Conservation (phyloP, 2,797 vertebrate species). For the Tachyglossus aculeatus region DNA sequence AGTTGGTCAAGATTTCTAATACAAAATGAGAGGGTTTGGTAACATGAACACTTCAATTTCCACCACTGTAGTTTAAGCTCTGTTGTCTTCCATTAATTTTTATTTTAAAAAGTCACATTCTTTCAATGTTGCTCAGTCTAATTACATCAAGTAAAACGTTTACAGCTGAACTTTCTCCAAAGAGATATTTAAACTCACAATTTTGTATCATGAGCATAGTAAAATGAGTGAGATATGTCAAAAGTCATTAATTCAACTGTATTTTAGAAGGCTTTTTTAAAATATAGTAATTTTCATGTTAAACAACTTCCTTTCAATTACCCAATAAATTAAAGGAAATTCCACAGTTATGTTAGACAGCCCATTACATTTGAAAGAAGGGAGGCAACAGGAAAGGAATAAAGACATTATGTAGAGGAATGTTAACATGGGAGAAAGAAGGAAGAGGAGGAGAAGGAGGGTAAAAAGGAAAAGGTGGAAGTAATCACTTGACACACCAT, state of each 20-base stretch:
- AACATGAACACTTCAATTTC: background rate
- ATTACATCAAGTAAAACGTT: constrained; percentile 8
- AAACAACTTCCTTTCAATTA: constrained; percentile 49
- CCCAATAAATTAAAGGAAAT: constrained; percentile 60
- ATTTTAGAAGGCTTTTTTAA: constrained; percentile 51
- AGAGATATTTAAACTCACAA: background rate
- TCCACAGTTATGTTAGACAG: constrained; percentile 26
- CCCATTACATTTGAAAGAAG: constrained; percentile 33
- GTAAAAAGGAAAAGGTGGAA: constrained; percentile 49
- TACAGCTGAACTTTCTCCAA: background rate
- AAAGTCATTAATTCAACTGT: constrained; percentile 14
- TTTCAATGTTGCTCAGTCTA: background rate
- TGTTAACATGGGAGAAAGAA: constrained; percentile 44
- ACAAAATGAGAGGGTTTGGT: constrained; percentile 5
- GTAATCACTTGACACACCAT: constrained; percentile 27
- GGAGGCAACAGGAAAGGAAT: constrained; percentile 55
- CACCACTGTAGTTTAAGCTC: background rate
- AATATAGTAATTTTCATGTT: constrained; percentile 35
- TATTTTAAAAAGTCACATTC: background rate
- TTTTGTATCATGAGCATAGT: background rate
- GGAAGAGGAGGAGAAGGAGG: constrained; percentile 36
- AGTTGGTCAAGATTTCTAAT: background rate
- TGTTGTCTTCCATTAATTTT: background rate
- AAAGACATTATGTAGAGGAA: constrained; percentile 57
- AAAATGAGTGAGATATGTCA: background rate